phyloP scores from a whole-genome alignment of 1,140 invertebrate species.

The Drosophila tsacasi region DNA sequence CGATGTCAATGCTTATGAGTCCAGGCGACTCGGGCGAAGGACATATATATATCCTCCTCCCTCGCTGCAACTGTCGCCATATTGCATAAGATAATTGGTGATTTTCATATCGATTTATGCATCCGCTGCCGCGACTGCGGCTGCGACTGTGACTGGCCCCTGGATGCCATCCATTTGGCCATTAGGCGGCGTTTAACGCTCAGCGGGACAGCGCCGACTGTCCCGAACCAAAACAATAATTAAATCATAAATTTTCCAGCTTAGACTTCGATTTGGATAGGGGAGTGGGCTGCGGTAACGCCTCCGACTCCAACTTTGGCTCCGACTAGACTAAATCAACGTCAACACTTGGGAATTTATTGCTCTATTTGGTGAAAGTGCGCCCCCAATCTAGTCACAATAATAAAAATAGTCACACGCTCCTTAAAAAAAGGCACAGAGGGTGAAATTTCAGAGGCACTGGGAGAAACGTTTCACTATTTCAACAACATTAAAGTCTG shows the following conservation, averaged over 20 bases:
- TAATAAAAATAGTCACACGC: slow-evolving; percentile 79
- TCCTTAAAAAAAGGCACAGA: slow-evolving; percentile 3
- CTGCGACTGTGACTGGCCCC: background rate
- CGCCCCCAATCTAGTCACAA: slow-evolving; percentile 60
- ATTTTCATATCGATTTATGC: slow-evolving; percentile 84
- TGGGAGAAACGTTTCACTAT: background rate
- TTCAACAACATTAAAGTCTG: background rate
- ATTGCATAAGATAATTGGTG: slow-evolving; percentile 84
- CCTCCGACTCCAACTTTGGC: background rate
- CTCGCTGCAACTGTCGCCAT: slow-evolving; percentile 19
- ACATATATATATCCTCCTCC: slow-evolving; percentile 7
- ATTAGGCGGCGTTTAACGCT: slow-evolving; percentile 60
- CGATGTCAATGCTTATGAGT: slow-evolving; percentile 68
- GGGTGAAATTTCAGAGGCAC: background rate
- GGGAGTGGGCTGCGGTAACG: background rate
- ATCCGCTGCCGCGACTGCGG: slow-evolving; percentile 52
- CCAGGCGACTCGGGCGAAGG: slow-evolving; percentile 3
- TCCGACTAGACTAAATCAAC: slow-evolving; percentile 55
- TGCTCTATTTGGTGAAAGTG: slow-evolving; percentile 75
- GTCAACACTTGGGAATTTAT: slow-evolving; percentile 72
- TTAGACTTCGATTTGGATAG: slow-evolving; percentile 3
- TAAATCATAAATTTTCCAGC: slow-evolving; percentile 74
- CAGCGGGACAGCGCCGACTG: slow-evolving; percentile 43
- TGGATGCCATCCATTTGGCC: slow-evolving; percentile 18
- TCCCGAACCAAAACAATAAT: slow-evolving; percentile 69